A percentile compares a stretch with the other conserved stretches of the same genome.
Evolutionary conservation across 2,113 vertebrate genomes (phyloP).

Genomic region (Rynchops niger): DNA sequence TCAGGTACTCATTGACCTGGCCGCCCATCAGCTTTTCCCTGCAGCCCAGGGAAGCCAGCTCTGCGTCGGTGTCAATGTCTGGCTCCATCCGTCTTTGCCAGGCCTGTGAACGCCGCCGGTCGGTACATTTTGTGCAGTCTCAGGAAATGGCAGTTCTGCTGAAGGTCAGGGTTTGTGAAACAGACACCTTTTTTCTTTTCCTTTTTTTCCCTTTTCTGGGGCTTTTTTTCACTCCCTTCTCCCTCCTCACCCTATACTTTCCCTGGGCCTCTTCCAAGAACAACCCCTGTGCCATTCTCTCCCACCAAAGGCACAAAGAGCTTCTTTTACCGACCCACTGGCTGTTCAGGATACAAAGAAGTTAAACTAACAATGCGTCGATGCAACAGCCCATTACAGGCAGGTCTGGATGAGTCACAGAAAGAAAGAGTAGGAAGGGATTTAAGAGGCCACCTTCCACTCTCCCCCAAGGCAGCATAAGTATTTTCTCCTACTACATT

Average conservation of each 20-base stretch:
- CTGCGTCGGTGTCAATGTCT: background rate
- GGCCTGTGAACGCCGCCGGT: background rate
- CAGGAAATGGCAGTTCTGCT: slow-evolving; percentile 10
- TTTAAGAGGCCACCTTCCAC: slow-evolving; percentile 33
- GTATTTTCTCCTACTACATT: background rate
- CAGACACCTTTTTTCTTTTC: background rate
- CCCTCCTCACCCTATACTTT: slow-evolving; percentile 36
- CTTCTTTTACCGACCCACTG: slow-evolving; percentile 9
- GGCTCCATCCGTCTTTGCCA: background rate
- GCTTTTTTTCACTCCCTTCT: background rate
- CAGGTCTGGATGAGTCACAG: slow-evolving; percentile 52
- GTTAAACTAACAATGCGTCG: slow-evolving; percentile 46
- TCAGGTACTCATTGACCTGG: background rate
- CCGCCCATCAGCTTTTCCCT: background rate
- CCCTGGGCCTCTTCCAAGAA: slow-evolving; percentile 60
- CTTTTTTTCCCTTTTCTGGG: background rate
- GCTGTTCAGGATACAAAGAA: slow-evolving; percentile 47
- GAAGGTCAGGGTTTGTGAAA: background rate
- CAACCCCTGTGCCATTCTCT: slow-evolving; percentile 26
- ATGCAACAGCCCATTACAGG: slow-evolving; percentile 4
- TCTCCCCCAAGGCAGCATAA: slow-evolving; percentile 16
- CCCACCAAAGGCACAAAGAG: slow-evolving; percentile 59
- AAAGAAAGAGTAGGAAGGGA: slow-evolving; percentile 22
- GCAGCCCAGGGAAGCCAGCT: background rate
- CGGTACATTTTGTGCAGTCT: background rate